These are phyloP conservation scores for Cladopsammia gracilis DNA, from an alignment of 64 coral and sea anemone genomes.

Conservation along the genomic window DNA sequence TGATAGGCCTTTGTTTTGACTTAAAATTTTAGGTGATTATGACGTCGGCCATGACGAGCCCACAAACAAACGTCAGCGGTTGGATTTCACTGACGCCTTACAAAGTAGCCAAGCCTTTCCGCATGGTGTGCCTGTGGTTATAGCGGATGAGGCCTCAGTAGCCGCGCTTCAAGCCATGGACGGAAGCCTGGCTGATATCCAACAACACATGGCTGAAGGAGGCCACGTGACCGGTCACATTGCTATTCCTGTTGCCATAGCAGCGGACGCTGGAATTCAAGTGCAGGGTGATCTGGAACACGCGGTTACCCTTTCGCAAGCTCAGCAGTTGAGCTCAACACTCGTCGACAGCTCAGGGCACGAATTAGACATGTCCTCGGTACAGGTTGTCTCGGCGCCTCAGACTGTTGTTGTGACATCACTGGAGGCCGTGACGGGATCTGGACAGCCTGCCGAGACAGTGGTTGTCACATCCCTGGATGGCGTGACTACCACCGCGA, in stretches of 20 bases:
- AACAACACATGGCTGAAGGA: conserved; percentile 90
- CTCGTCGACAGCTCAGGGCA: conserved; percentile 73
- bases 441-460: conserved; percentile 64
- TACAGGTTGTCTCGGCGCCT: conserved; percentile 73
- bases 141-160: conserved; percentile 94
- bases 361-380: conserved; percentile 68
- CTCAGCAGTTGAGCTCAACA: conserved; percentile 69
- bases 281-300: conserved; percentile 79
- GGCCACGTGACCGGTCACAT: conserved; percentile 91
- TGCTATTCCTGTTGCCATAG: conserved; percentile 97
- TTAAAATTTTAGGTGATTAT: conserved; percentile 46
- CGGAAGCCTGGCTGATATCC: conserved; percentile 87
- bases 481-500: conserved; percentile 61
- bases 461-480: conserved; percentile 54
- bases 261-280: conserved; percentile 92
- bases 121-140: conserved; percentile 88
- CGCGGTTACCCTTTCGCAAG: conserved; percentile 78
- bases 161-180: conserved; percentile 97
- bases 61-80: conserved; percentile 82
- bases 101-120: conserved; percentile 84
- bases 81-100: conserved; percentile 84
- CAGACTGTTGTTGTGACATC: conserved; percentile 94
- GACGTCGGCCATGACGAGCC: conserved; percentile 77
- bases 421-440: conserved; percentile 69
- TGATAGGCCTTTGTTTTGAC: not conserved